Evolutionary conservation across 1,140 invertebrate species (phyloP), one percentile per base, ranked within the genome.

Genomic region (Galendromus occidentalis): DNA sequence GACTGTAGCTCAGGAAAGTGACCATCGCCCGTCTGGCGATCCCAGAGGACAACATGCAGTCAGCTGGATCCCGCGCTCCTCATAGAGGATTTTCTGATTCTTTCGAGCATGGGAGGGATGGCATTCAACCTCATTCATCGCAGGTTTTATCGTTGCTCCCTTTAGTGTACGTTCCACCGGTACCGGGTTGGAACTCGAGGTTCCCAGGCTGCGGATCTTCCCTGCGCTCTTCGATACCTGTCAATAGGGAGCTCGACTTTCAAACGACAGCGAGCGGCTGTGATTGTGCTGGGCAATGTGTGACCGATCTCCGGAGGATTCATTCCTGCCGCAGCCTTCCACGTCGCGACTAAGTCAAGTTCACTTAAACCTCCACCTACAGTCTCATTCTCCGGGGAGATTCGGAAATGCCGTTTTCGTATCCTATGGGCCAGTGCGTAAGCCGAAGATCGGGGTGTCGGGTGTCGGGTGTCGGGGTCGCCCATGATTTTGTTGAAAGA

Each of bases 81-180:
- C 75, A 70, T 87, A 91, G 70, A 85, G 89, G 1, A 83, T 79
- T 14, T 83, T 78, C 22, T 94, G 73, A 67, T 84, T 81, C 1
- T 79, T 78, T 72, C 94, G 89, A 68, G 83, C 85, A 42, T 92
- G 77, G 71, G 90, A 91, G 0, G 85, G 85, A 74, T 94, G 87
- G 67, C 84, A 85, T 75, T 95, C 91, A 47, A 90, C 82, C 80
- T 86, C 73, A 64, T 64, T 66, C n/a, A 18, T 63, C 17, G 59
- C 67, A 7, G 67, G 68, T 45, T 72, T 66, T 18, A 70, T 66
- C 20, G 39, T 67, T n/a, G 63, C 66, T 7, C 39, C 42, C 12
- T 69, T 55, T 33, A 67, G 65, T n/a, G 70, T 66, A 18, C 68
- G 59, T 29, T 64, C 14, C 20, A 70, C 64, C 39, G 70, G 69